Base-by-base conservation (phyloP, 2,888 invertebrate genomes). In the Chromoteleia sp. region DNA sequence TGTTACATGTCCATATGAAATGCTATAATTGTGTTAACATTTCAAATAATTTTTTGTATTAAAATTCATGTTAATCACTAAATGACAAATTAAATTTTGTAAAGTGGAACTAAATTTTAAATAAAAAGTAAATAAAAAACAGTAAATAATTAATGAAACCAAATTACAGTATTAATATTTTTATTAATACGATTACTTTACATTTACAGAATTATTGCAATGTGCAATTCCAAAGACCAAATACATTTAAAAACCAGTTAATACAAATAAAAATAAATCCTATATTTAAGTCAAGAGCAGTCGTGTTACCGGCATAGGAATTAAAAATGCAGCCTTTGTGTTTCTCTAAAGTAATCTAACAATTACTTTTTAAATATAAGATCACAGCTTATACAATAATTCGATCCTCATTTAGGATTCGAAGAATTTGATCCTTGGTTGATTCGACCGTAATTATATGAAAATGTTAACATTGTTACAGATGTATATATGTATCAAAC, bases 341-440 rank as follows among this genome's bases (percentile, higher is more conserved):
- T 61, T 80, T 70, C 74, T 59, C 54, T 71, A 67, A 68, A 68
- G 48, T 68, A 74, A 80, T 70, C 30, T 58, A 65, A 25, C 0
- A 75, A 63, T 81, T 81, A 63, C 70, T 71, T 75, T 73, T 75
- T 75, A 75, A 79, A 65, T 70, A 59, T 80, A 75, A 80, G 12
- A 81, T 81, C 80, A 81, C 80, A 81, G 80, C 58, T 65, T 70
- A 70, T 58, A 74, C 29, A 56, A 70, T 54, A 65, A 63, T 81
- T 75, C 43, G 30, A 70, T 70, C 59, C 41, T 70, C n/a, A 12
- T 12, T 12, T 7, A 61, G 67, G 65, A 54, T 25, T 54, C 50
- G 39, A 65, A 54, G 21, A 63, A 54, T 45, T 70, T 63, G 19
- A 70, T 33, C 54, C 19, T 61, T 12, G 48, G 8, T 43, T 36